Evolutionary conservation across 2,113 vertebrate species (phyloP), one percentile per base, ranked within the genome.

Genomic region (Grantiella picta): DNA sequence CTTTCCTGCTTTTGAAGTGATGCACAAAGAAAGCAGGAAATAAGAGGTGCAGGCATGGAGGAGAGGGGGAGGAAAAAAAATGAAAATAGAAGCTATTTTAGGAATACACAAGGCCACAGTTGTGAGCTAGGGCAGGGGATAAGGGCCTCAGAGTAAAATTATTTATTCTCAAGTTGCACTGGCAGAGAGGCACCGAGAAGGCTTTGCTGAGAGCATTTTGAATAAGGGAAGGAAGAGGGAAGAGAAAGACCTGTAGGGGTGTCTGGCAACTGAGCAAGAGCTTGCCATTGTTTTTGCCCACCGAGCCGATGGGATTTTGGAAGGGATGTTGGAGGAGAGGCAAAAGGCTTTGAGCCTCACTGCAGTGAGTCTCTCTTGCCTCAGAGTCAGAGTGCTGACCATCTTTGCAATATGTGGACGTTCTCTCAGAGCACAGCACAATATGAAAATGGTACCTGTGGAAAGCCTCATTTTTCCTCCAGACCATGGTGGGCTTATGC

Each of bases 321-420:
- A 65, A 61, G 36, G 61, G 84, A 23, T 71, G 29, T 28, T 75
- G 65, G n/a, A 76, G 40, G 73, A 76, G 52, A 82, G 54, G 42
- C 49, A n/a, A 25, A 69, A 66, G 27, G 31, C 68, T 17, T 49
- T 10, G 36, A 44, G 68, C 27, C 21, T 42, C 23, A 8, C 40
- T 22, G 57, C 20, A 6, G 8, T 11, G 27, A 49, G 19, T 38
- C 25, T 68, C 44, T 70, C n/a, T 47, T 36, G 2, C 31, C 47
- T 56, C 35, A 28, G 60, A 49, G 24, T 45, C 8, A 36, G 33
- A 65, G 57, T 56, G 44, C 49, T 47, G 61, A 22, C n/a, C 21
- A 7, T 35, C 49, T 87, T 27, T 64, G 31, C 25, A 28, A 4
- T 47, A 2, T 1, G 27, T 53, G 2, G 10, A 6, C 6, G 1